phyloP scores from a whole-genome alignment of 2,888 invertebrate species.

The Stenoptilia bipunctidactyla region DNA sequence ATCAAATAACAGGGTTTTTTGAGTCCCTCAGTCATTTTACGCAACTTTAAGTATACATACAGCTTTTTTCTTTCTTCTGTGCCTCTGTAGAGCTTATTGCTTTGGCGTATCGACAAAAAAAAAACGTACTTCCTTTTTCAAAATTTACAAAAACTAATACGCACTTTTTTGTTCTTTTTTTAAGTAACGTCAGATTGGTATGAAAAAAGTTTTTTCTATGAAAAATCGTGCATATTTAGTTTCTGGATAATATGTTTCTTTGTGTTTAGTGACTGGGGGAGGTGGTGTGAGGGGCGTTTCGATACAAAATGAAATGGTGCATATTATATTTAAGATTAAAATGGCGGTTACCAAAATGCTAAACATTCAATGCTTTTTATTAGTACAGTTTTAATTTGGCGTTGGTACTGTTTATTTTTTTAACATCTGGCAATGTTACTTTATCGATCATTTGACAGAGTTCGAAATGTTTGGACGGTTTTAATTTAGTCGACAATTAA shows the following conservation, averaged over 20 bases:
- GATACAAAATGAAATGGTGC: slow-evolving; percentile 12
- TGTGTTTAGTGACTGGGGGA: slow-evolving; percentile 48
- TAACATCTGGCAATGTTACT: too few species aligned
- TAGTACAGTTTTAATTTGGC: too few species aligned
- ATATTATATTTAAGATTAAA: background rate
- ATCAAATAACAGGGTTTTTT: background rate
- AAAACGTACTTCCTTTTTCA: background rate
- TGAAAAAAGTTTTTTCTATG: too few species aligned
- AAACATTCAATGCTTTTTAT: too few species aligned
- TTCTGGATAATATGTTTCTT: slow-evolving; percentile 20
- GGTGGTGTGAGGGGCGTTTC: slow-evolving; percentile 49
- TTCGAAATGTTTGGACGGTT: too few species aligned
- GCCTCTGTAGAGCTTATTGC: background rate
- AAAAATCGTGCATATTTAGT: too few species aligned
- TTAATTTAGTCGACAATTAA: too few species aligned
- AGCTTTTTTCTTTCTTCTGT: background rate
- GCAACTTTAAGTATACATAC: background rate
- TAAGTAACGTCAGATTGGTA: too few species aligned
- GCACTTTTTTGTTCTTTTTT: too few species aligned
- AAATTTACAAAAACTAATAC: too few species aligned
- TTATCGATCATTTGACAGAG: too few species aligned
- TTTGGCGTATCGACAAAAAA: background rate
- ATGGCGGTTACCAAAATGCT: background rate
- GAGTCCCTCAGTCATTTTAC: background rate
- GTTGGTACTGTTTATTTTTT: too few species aligned